Conservation (phyloP, 2,797 vertebrate genomes). For the Sebastes ruberrimus region DNA sequence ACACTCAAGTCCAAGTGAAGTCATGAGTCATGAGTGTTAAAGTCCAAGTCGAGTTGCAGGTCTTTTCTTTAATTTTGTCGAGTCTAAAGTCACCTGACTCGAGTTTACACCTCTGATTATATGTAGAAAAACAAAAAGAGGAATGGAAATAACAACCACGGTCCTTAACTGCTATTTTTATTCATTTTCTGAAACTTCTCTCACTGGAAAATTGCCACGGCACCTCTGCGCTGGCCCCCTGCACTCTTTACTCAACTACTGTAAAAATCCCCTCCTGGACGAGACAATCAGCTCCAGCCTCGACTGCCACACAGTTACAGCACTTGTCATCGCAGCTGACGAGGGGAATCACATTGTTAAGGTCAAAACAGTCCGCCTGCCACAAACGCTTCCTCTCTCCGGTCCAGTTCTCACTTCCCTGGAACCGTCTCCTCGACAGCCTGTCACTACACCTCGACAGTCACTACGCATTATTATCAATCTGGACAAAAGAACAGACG, state of each 20-base stretch:
- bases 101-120: no score
- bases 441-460: slow-evolving; percentile 18
- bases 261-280: neutral
- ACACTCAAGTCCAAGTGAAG: no score
- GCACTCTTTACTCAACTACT: neutral
- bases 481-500: neutral
- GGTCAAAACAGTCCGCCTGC: slow-evolving; percentile 35
- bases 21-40: no score
- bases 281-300: neutral
- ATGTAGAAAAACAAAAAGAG: neutral
- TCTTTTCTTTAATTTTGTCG: no score
- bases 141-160: neutral
- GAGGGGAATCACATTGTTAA: slow-evolving; percentile 37
- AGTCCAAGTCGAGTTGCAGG: no score
- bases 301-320: neutral
- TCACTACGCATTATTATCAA: slow-evolving; percentile 28
- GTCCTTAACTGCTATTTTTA: neutral
- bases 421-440: neutral
- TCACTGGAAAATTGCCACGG: neutral
- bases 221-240: neutral
- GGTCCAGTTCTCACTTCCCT: slow-evolving; percentile 24
- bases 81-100: no score
- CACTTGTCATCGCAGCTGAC: neutral
- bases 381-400: slow-evolving; percentile 25
- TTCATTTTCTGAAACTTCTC: neutral